phyloP scores from a whole-genome alignment of 1,140 invertebrate genomes.

The Elymnias hypermnestra region DNA sequence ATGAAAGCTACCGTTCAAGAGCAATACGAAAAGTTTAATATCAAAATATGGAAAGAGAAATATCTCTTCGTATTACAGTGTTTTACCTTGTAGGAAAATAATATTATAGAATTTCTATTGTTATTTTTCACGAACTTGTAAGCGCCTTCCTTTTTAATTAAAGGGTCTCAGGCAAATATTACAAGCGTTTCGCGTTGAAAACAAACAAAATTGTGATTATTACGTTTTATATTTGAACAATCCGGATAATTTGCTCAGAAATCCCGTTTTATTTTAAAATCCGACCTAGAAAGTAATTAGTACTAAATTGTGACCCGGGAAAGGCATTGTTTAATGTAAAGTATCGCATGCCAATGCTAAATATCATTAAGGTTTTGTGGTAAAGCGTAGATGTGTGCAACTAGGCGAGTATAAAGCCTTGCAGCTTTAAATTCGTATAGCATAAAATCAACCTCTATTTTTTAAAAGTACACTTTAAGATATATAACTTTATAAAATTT shows the following conservation, averaged over 20 bases:
- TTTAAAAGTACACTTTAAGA: too few relatives aligned
- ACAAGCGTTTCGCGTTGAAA: constrained; percentile 1
- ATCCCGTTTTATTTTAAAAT: not conserved
- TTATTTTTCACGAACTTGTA: not conserved
- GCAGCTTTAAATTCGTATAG: not conserved
- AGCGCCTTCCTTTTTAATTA: constrained; percentile 7
- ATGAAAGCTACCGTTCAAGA: too few relatives aligned
- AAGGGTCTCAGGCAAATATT: not conserved
- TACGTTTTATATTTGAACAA: constrained; percentile 8
- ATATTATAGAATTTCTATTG: not conserved
- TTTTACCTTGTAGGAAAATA: too few relatives aligned
- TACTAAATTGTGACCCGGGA: constrained; percentile 14
- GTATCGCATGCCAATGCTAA: constrained; percentile 24
- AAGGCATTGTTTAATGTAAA: constrained; percentile 18
- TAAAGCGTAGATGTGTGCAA: constrained; percentile 25
- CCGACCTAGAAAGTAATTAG: constrained; percentile 10
- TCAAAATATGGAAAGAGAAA: too few relatives aligned
- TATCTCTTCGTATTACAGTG: too few relatives aligned
- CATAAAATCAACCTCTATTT: too few relatives aligned
- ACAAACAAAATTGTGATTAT: constrained; percentile 6
- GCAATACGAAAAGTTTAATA: too few relatives aligned
- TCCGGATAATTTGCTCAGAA: constrained; percentile 5
- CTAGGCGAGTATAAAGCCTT: constrained; percentile 34
- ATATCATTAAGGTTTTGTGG: constrained; percentile 24
- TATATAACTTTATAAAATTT: too few relatives aligned